A percentile compares a stretch with the other conserved stretches of the same genome.
Evolutionary conservation across 2,113 vertebrate species (phyloP).

Genomic region (Coreoperca whiteheadi): DNA sequence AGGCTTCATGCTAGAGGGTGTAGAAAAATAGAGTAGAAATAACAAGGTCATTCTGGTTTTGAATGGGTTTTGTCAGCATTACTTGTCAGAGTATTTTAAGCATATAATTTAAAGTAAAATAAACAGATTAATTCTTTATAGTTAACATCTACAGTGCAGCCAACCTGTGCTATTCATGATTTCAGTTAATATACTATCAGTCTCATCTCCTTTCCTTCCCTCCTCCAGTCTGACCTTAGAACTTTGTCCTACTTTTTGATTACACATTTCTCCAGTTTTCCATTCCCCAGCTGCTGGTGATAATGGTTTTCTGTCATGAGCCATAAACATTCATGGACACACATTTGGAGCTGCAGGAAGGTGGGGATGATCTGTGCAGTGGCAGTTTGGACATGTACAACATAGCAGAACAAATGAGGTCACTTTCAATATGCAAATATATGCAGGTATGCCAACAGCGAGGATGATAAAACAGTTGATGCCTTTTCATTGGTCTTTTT

Average conservation of each 20-base stretch:
- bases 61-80: not conserved
- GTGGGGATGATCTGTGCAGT: conserved; percentile 29
- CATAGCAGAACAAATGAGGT: conserved; percentile 49
- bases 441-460: conserved; percentile 33
- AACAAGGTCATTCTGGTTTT: not conserved
- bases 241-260: conserved; percentile 19
- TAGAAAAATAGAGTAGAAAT: conserved; percentile 11
- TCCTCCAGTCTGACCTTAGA: conserved; percentile 24
- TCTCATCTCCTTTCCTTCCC: conserved; percentile 4
- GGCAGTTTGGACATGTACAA: conserved; percentile 32
- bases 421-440: conserved; percentile 67
- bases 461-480: conserved; percentile 17
- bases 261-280: conserved; percentile 39
- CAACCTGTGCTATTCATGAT: conserved; percentile 27
- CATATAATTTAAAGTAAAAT: not conserved
- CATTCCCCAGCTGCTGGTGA: conserved; percentile 43
- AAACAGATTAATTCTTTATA: not conserved
- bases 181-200: conserved; percentile 8
- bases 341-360: conserved; percentile 27
- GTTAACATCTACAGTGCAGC: conserved; percentile 19
- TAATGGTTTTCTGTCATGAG: conserved; percentile 65
- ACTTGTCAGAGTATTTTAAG: not conserved
- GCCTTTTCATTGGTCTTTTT: conserved; percentile 7
- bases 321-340: conserved; percentile 44
- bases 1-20: not conserved